phyloP scores from a whole-genome alignment of 2,797 vertebrate genomes.

The Arnoldichthys spilopterus region DNA sequence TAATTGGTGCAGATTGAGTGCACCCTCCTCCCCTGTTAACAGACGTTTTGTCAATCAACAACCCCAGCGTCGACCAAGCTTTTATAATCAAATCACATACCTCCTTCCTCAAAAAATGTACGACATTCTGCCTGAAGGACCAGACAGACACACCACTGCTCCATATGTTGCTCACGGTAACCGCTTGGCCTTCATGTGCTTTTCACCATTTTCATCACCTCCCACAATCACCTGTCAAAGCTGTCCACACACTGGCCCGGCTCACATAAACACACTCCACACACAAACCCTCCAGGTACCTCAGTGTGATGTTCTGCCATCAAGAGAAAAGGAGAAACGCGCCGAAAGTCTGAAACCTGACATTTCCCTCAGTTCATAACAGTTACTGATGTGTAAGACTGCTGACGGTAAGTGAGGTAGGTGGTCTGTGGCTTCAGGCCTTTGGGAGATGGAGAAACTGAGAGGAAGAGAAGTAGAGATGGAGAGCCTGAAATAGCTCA shows the following conservation, averaged over 20 bases:
- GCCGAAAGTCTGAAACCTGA: not conserved
- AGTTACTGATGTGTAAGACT: not conserved
- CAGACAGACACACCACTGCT: too few relatives aligned
- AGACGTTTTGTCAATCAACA: too few relatives aligned
- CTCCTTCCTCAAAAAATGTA: too few relatives aligned
- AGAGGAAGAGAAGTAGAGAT: conserved; percentile 1
- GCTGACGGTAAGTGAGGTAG: not conserved
- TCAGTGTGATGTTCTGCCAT: not conserved
- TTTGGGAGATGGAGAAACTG: not conserved
- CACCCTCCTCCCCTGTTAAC: too few relatives aligned
- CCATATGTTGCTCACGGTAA: too few relatives aligned
- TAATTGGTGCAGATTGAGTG: too few relatives aligned
- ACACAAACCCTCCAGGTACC: conserved; percentile 1
- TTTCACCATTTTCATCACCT: conserved; percentile 34
- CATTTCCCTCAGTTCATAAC: conserved; percentile 2
- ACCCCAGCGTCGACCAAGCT: too few relatives aligned
- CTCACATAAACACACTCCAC: conserved; percentile 18
- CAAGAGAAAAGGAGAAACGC: not conserved
- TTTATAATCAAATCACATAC: too few relatives aligned
- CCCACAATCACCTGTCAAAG: conserved; percentile 29
- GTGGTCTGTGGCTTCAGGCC: conserved; percentile 22
- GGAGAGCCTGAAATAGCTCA: not conserved
- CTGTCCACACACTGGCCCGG: conserved; percentile 21
- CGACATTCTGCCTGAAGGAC: too few relatives aligned
- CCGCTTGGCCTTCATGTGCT: not conserved